These are phyloP conservation scores for Drosophila formosana DNA, from an alignment of 2,888 invertebrate genomes.

Conservation along the genomic window DNA sequence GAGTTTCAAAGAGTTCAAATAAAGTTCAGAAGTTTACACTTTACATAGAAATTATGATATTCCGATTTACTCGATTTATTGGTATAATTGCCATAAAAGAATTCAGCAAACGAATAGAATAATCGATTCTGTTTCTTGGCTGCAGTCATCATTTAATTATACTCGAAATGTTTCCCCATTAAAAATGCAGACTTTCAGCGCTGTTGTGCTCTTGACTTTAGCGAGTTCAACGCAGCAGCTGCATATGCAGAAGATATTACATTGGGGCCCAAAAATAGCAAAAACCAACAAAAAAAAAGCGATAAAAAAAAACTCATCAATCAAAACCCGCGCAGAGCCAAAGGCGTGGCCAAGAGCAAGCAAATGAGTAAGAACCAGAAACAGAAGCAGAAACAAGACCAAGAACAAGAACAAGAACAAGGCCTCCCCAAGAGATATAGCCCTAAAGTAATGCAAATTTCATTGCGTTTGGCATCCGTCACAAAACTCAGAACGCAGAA, in stretches of 20 bases:
- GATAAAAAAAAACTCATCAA: slow-evolving; percentile 58
- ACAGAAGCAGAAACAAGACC: background rate
- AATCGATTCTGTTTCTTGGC: background rate
- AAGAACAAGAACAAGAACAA: slow-evolving; percentile 22
- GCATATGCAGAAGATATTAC: slow-evolving; percentile 33
- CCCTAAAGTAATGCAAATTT: slow-evolving; percentile 46
- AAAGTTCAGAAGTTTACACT: too few relatives aligned
- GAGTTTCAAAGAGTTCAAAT: too few relatives aligned
- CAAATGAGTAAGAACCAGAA: background rate
- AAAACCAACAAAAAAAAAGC: background rate
- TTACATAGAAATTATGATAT: too few relatives aligned
- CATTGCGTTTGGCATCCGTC: slow-evolving; percentile 52
- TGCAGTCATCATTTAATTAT: background rate
- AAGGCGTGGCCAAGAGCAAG: slow-evolving; percentile 18
- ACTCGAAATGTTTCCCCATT: background rate
- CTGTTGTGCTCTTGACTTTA: slow-evolving; percentile 36
- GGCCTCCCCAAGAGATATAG: slow-evolving; percentile 38
- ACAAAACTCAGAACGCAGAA: slow-evolving; percentile 20
- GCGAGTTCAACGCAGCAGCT: slow-evolving; percentile 37
- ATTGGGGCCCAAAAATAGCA: slow-evolving; percentile 58
- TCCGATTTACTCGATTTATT: too few relatives aligned
- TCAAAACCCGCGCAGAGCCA: slow-evolving; percentile 47
- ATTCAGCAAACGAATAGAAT: background rate
- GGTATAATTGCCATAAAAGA: too few relatives aligned
- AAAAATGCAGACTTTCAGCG: background rate